These are phyloP conservation scores for Sphaeridia pumilis DNA, from an alignment of 2,888 invertebrate species.

Conservation along the genomic window DNA sequence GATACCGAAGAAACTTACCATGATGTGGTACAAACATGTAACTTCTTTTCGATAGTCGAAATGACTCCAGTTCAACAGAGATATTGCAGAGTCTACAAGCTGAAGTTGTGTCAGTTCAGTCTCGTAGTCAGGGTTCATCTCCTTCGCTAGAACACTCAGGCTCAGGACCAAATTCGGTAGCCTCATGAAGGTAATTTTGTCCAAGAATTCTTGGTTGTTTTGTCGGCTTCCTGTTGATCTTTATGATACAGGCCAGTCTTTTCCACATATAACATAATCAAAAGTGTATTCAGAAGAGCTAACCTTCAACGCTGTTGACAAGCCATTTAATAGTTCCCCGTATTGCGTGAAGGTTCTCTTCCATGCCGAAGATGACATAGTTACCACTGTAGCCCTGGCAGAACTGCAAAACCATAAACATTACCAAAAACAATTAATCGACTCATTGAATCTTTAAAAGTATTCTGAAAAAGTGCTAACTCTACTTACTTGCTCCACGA, in stretches of 20 bases:
- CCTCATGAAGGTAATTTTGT: constrained; percentile 19
- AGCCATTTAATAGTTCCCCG: constrained; percentile 27
- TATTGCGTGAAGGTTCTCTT: constrained; percentile 15
- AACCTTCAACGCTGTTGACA: constrained; percentile 23
- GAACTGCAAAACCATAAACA: constrained; percentile 10
- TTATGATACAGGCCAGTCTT: no score
- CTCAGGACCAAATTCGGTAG: constrained; percentile 21
- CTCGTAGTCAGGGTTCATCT: constrained; percentile 18
- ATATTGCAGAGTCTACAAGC: constrained; percentile 21
- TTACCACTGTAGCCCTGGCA: constrained; percentile 2
- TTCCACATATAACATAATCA: no score
- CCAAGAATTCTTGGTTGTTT: constrained; percentile 13
- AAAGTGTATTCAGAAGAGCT: background rate
- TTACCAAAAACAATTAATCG: no score
- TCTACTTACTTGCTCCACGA: background rate
- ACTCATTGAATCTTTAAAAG: no score
- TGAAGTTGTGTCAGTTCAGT: constrained; percentile 17
- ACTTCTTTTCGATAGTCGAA: constrained; percentile 30
- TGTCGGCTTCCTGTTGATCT: constrained; percentile 1
- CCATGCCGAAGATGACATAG: constrained; percentile 23
- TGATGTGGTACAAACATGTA: constrained; percentile 24
- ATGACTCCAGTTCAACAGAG: constrained; percentile 16
- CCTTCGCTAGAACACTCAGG: constrained; percentile 20
- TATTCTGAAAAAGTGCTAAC: no score
- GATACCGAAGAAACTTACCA: constrained; percentile 18